These are phyloP conservation scores for Tenthredo scrophulariae DNA, from an alignment of 2,888 invertebrate genomes.

Conservation along the genomic window DNA sequence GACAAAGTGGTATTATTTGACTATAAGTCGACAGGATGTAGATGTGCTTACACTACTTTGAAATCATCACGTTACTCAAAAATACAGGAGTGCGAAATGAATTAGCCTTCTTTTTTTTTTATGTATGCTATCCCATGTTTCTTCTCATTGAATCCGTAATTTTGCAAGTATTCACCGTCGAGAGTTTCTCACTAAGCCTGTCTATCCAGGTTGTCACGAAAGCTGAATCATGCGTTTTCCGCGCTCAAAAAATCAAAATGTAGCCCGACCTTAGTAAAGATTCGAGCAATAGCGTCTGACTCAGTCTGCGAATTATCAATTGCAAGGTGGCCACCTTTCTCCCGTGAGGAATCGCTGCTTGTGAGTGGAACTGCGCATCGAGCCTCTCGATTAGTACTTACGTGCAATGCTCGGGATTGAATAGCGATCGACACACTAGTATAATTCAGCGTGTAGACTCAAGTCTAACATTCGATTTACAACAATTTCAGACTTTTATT, in stretches of 20 bases:
- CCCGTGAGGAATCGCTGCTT: background rate
- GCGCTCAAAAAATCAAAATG: background rate
- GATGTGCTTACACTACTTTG: no score
- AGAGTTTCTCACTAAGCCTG: slow-evolving; percentile 27
- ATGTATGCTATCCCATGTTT: no score
- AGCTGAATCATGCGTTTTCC: background rate
- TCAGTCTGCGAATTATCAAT: slow-evolving; percentile 17
- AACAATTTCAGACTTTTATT: no score
- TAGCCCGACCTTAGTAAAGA: background rate
- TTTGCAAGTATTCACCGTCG: slow-evolving; percentile 12
- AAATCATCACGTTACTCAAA: no score
- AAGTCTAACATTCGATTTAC: no score
- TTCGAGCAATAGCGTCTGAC: background rate
- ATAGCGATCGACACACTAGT: no score
- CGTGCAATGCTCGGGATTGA: no score
- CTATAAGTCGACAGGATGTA: background rate
- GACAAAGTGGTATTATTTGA: no score
- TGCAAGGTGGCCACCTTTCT: slow-evolving; percentile 32
- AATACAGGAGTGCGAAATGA: background rate
- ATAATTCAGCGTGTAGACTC: no score
- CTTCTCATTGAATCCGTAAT: slow-evolving; percentile 39
- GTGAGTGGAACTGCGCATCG: background rate
- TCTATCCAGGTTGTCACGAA: background rate
- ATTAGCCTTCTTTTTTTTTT: no score
- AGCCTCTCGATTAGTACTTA: no score